phyloP scores from a whole-genome alignment of 2,797 vertebrate species.

The Takifugu ocellatus region DNA sequence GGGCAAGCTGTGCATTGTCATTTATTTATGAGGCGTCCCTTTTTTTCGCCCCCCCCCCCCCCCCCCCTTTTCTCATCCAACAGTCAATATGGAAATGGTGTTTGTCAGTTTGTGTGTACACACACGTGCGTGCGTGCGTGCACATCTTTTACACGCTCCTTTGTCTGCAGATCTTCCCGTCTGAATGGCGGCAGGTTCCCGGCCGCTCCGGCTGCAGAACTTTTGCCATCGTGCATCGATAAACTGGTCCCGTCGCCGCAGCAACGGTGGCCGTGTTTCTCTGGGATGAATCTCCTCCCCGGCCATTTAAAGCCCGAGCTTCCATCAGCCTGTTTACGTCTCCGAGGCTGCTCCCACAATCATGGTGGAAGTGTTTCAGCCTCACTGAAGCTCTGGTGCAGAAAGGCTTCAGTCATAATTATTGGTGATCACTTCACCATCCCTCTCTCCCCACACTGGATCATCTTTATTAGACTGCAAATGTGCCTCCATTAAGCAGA shows the following conservation, averaged over 20 bases:
- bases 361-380: conserved; percentile 38
- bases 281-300: conserved; percentile 34
- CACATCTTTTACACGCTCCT: conserved; percentile 52
- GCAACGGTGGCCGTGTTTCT: conserved; percentile 48
- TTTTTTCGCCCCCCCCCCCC: conserved; percentile 74
- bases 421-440: conserved; percentile 46
- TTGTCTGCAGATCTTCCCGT: conserved; percentile 50
- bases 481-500: conserved; percentile 43
- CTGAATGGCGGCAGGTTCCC: conserved; percentile 47
- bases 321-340: conserved; percentile 46
- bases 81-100: conserved; percentile 95
- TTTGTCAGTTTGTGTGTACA: conserved; percentile 83
- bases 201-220: conserved; percentile 35
- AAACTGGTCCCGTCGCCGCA: conserved; percentile 45
- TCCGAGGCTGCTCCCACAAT: conserved; percentile 28
- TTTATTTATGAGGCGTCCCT: conserved; percentile 88
- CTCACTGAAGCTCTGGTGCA: conserved; percentile 25
- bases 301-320: conserved; percentile 16
- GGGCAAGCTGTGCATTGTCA: conserved; percentile 86
- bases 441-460: conserved; percentile 19
- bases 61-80: conserved; percentile 69
- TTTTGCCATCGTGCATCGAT: conserved; percentile 40
- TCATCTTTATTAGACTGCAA: neutral
- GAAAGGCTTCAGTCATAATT: conserved; percentile 43
- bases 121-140: conserved; percentile 36